Base-by-base conservation (phyloP, 2,797 vertebrate genomes). In the Podarcis siculus region DNA sequence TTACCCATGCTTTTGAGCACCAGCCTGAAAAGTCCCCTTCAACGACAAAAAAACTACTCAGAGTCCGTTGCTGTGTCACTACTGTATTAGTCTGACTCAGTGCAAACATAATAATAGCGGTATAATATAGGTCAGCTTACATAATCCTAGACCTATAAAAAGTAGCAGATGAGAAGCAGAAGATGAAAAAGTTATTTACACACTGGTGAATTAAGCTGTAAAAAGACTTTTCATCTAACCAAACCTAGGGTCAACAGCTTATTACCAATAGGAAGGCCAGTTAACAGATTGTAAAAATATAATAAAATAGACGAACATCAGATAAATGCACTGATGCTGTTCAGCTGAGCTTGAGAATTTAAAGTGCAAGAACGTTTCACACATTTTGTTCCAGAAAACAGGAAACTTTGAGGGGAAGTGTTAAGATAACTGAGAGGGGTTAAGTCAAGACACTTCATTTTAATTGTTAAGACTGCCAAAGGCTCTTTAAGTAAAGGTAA, bases 71-170 rank as follows among this genome's bases (percentile, higher is more conserved):
- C 55, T 35, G 78, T 90, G 17, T 91, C 66, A 82, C 91, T 69
- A 82, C 91, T 69, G 82, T 35, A 93, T 89, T 93, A 66, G 87
- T 79, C 49, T 92, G n/a, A 86, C 85, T 83, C 87, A 91, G 82
- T 77, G 86, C n/a, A 95, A 94, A 92, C 85, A 45, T 90, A 82
- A 87, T 89, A 91, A 69, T 13, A 92, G 49, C 72, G 89, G 87
- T 90, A 89, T 79, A 83, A 95, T 86, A 45, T 89, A 88, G 90
- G 85, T 90, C 90, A 94, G 71, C 87, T 95, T 96, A 95, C 89
- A 79, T 92, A 95, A 88, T 93, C 83, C 94, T 19, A 90, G 21
- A 12, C 92, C 86, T 94, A 91, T 91, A 92, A 93, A 94, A 86
- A 93, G 89, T 79, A 90, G 89, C 85, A 95, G 88, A 91, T 75